Evolutionary conservation across 2,113 vertebrate species (phyloP), one percentile per base, ranked within the genome.

Genomic region (Crotalus helleri): DNA sequence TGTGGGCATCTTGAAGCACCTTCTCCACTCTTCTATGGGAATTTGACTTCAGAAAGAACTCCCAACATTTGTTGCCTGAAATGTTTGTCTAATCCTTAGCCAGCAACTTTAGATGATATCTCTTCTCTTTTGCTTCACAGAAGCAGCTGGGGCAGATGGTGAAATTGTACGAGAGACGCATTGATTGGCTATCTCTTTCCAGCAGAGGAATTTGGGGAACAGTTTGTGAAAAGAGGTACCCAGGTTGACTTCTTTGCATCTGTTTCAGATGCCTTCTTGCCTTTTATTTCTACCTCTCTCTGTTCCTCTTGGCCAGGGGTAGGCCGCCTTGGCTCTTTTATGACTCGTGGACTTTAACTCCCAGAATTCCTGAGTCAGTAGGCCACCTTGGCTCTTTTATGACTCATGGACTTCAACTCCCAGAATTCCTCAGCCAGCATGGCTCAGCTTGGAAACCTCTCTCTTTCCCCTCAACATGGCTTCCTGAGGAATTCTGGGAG

Each of bases 151-250:
- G 93, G 93, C 95, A 93, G 93, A 96, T 96, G 1, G 96, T 98
- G 90, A 89, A 74, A 81, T 53, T 93, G 58, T 98, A 98, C 7
- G 97, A 98, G 95, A 96, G 94, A 29, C 96, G 97, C 87, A 94
- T 98, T 2, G 95, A 96, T 86, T 98, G 98, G 98, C 97, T 99
- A 0, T 98, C 96, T 33, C 85, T 86, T 59, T 96, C 96, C 61
- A 99, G 98, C 96, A 96, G 98, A 94, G 97, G 97, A 94, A 97
- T 98, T 87, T 99, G 98, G 98, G 98, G 98, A 91, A 97, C 95
- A 0, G 95, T 99, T 92, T 98, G 97, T 94, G 98, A 99, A 91
- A 98, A 94, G 94, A 98, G 98, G 98, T 98, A 97, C 58, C 0
- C 5, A 2, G 91, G 51, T 69, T 51, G 59, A 3, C 44, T 24